Conservation (phyloP, 2,888 invertebrate species). For the Tipula helvola region DNA sequence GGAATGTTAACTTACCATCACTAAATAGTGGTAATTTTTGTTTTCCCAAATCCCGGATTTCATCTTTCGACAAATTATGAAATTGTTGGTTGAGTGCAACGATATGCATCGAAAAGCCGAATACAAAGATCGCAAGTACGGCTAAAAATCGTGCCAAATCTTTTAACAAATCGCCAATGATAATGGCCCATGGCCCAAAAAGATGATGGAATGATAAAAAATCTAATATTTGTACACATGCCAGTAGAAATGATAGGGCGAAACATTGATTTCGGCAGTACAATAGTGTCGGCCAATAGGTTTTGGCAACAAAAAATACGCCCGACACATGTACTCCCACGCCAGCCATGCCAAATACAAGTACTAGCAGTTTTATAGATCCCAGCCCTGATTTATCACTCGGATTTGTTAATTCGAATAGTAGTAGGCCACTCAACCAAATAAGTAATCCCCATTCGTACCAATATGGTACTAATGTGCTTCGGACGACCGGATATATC, state of each 20-base stretch:
- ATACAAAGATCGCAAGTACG: constrained; percentile 93
- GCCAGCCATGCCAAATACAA: constrained; percentile 79
- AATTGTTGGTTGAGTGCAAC: constrained; percentile 94
- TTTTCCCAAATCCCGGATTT: constrained; percentile 30
- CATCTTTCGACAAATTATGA: constrained; percentile 50
- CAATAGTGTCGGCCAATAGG: constrained; percentile 74
- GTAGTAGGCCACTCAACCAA: constrained; percentile 86
- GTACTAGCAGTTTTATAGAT: constrained; percentile 79
- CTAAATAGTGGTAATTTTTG: constrained; percentile 50
- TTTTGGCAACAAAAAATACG: constrained; percentile 50
- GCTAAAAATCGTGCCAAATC: constrained; percentile 94
- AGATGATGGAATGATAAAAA: constrained; percentile 98
- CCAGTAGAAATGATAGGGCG: constrained; percentile 85
- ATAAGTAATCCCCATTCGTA: constrained; percentile 92
- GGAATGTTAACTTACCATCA: constrained; percentile 52
- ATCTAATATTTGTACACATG: constrained; percentile 94
- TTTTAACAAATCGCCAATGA: constrained; percentile 90
- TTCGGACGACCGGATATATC: constrained; percentile 68
- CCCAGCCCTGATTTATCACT: constrained; percentile 95
- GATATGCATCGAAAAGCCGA: constrained; percentile 96
- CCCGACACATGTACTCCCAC: constrained; percentile 81
- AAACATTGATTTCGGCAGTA: constrained; percentile 96
- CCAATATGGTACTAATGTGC: constrained; percentile 77
- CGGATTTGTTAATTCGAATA: constrained; percentile 95
- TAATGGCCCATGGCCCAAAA: constrained; percentile 99